Evolutionary conservation across 2,113 vertebrate genomes (phyloP).

Genomic region (Paradoxurus hermaphroditus): DNA sequence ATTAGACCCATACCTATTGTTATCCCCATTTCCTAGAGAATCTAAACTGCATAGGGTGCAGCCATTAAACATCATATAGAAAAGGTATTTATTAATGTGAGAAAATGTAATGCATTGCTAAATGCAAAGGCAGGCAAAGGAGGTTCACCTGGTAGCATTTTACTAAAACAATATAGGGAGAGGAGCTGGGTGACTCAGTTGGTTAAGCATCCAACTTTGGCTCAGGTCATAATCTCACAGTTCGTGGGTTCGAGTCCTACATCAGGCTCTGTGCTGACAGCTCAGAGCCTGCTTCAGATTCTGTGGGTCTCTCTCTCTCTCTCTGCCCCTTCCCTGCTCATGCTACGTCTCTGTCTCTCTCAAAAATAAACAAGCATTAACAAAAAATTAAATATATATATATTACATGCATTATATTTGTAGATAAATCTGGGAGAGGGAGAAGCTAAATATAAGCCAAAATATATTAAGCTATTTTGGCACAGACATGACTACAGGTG

Average conservation of each 20-base stretch:
- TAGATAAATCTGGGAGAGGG: neutral
- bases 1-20: neutral
- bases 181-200: no score
- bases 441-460: neutral
- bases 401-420: neutral
- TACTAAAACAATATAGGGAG: neutral
- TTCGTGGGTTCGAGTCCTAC: no score
- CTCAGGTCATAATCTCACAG: no score
- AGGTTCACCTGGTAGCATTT: neutral
- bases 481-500: neutral
- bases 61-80: neutral
- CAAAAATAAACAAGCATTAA: no score
- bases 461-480: neutral
- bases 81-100: neutral
- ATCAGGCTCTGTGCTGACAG: no score
- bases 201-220: no score
- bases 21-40: neutral
- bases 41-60: neutral
- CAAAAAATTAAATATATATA: neutral
- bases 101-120: neutral
- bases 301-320: no score
- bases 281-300: no score
- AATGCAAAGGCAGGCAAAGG: neutral
- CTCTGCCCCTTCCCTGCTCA: no score
- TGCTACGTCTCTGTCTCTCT: no score